These are phyloP conservation scores for Aphrophora alni DNA, from an alignment of 2,888 invertebrate species.

Conservation along the genomic window DNA sequence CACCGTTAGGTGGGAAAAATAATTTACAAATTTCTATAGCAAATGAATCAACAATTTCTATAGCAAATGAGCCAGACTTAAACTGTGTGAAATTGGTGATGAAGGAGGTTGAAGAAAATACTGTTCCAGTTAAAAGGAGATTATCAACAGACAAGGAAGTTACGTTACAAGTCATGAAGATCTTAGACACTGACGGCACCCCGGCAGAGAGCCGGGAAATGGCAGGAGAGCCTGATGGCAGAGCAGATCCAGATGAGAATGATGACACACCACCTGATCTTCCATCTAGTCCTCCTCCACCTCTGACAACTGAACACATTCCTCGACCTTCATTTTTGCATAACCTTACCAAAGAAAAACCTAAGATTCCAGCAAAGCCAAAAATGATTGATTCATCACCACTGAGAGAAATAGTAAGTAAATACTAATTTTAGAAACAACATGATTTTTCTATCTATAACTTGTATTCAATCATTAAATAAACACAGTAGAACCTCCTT, in stretches of 20 bases:
- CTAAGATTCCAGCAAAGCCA: slow-evolving; percentile 76
- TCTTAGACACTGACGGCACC: slow-evolving; percentile 42
- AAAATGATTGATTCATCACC: slow-evolving; percentile 28
- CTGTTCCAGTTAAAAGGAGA: not conserved
- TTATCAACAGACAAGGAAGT: slow-evolving; percentile 35
- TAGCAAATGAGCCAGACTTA: too few species aligned
- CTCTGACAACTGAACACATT: slow-evolving; percentile 50
- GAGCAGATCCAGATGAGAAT: slow-evolving; percentile 79
- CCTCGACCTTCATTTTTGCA: slow-evolving; percentile 75
- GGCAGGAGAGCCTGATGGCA: slow-evolving; percentile 87
- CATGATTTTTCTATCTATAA: too few species aligned
- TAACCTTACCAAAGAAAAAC: slow-evolving; percentile 67
- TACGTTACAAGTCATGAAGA: slow-evolving; percentile 44
- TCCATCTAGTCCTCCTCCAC: slow-evolving; percentile 72
- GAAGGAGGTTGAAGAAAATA: slow-evolving; percentile 24
- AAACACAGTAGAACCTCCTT: too few species aligned
- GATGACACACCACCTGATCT: slow-evolving; percentile 69
- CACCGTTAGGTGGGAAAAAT: not conserved
- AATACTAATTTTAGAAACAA: not conserved
- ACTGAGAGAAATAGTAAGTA: slow-evolving; percentile 45
- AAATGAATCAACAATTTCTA: not conserved
- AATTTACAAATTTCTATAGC: not conserved
- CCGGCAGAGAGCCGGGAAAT: slow-evolving; percentile 72
- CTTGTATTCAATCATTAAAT: too few species aligned
- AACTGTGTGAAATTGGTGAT: not conserved